A percentile compares a stretch with the other conserved stretches of the same genome.
Conservation (phyloP, 2,113 vertebrate genomes). For the Patagioenas fasciata region DNA sequence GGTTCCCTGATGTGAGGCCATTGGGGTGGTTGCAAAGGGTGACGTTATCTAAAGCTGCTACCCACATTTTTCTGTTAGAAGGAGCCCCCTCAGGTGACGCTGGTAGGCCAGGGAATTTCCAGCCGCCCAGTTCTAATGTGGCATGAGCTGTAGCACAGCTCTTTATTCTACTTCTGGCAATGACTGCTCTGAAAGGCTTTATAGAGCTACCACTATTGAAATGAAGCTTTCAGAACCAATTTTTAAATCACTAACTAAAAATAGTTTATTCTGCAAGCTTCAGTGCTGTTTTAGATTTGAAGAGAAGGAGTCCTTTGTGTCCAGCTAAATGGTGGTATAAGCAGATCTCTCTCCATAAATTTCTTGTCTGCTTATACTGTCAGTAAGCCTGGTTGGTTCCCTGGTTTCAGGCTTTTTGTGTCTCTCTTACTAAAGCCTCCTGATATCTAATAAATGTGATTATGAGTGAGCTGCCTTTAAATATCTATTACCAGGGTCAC, state of each 20-base stretch:
- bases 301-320: not conserved
- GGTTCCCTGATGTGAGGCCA: not conserved
- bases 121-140: not conserved
- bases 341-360: not conserved
- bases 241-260: not conserved
- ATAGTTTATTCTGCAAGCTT: not conserved
- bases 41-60: rapidly evolving
- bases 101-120: not conserved
- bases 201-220: not conserved
- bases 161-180: not conserved
- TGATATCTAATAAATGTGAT: constrained; percentile 30
- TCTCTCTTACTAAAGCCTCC: constrained; percentile 1
- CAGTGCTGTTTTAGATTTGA: not conserved
- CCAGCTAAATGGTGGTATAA: not conserved
- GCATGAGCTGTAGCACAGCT: not conserved
- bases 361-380: not conserved
- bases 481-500: constrained; percentile 56
- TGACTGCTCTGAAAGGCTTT: not conserved
- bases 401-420: not conserved
- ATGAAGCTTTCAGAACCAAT: not conserved
- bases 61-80: not conserved
- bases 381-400: not conserved
- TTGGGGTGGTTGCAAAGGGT: not conserved
- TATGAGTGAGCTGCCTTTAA: constrained; percentile 59
- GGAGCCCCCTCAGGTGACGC: not conserved